Percentiles rank a stretch among this genome's conserved stretches.
These are phyloP conservation scores for Tipula confusa DNA, from an alignment of 2,888 invertebrate species.

Conservation along the genomic window DNA sequence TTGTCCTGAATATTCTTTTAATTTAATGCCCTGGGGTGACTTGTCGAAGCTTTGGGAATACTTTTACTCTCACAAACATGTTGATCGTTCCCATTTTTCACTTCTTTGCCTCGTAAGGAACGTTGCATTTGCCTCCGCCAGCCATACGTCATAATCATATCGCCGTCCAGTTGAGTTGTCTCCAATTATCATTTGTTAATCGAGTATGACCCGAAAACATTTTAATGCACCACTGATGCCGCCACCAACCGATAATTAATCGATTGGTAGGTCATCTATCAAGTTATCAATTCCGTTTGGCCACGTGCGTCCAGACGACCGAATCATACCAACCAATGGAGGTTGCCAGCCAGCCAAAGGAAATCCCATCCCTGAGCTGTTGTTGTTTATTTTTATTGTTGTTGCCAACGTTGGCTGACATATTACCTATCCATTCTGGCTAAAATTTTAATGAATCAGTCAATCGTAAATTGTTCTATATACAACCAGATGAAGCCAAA, in stretches of 20 bases:
- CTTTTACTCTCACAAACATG: conserved; percentile 49
- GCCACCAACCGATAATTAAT: conserved; percentile 45
- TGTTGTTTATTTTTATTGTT: conserved; percentile 34
- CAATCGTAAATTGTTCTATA: too few relatives aligned
- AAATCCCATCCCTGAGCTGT: conserved; percentile 51
- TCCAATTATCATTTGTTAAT: conserved; percentile 41
- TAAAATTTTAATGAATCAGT: conserved; percentile 77
- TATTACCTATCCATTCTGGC: conserved; percentile 88
- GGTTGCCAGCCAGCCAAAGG: conserved; percentile 58
- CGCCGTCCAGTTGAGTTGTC: conserved; percentile 35
- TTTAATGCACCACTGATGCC: conserved; percentile 46
- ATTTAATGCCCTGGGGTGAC: neutral
- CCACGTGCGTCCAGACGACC: conserved; percentile 43
- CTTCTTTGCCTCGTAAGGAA: conserved; percentile 38
- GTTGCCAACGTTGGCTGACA: conserved; percentile 46
- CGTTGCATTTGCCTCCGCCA: conserved; percentile 36
- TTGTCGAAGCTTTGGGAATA: conserved; percentile 32
- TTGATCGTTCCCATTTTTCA: conserved; percentile 40
- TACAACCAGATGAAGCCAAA: too few relatives aligned
- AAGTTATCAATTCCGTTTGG: conserved; percentile 43
- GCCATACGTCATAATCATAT: conserved; percentile 39
- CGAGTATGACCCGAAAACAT: conserved; percentile 46
- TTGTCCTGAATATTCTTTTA: neutral
- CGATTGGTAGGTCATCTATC: too few relatives aligned
- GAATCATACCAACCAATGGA: neutral